Evolutionary conservation across 2,797 vertebrate species (phyloP).

Genomic region (Arrhamphus sclerolepis): DNA sequence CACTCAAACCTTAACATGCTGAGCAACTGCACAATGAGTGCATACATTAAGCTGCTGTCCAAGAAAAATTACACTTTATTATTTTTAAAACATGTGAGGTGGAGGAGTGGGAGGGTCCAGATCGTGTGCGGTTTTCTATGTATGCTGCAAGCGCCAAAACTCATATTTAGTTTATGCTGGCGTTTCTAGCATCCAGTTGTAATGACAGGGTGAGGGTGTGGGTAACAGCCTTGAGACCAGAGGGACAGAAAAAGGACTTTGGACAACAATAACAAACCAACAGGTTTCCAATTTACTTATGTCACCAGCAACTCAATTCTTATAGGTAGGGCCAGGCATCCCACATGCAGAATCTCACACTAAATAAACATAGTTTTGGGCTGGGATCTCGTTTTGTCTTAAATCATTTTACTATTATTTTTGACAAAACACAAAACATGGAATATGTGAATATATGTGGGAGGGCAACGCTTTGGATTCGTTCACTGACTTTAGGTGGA

Average conservation of each 20-base stretch:
- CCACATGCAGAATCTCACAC: conserved; percentile 37
- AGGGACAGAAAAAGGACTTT: conserved; percentile 71
- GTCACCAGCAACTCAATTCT: conserved; percentile 57
- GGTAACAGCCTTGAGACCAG: conserved; percentile 70
- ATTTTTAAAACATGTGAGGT: conserved; percentile 80
- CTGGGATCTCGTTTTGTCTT: conserved; percentile 33
- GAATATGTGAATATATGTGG: conserved; percentile 32
- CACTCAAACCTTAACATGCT: conserved; percentile 51
- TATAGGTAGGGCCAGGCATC: conserved; percentile 52
- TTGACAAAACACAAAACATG: conserved; percentile 36
- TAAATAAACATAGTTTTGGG: conserved; percentile 45
- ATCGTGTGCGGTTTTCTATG: conserved; percentile 66
- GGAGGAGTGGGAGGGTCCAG: conserved; percentile 73
- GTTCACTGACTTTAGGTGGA: conserved; percentile 39
- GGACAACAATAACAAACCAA: conserved; percentile 79
- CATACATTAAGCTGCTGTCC: conserved; percentile 49
- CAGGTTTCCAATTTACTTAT: conserved; percentile 67
- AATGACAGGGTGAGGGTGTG: conserved; percentile 83
- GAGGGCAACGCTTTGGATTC: conserved; percentile 18
- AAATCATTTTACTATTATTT: conserved; percentile 39
- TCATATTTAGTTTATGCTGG: conserved; percentile 83
- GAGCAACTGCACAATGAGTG: conserved; percentile 52
- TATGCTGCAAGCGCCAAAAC: conserved; percentile 73
- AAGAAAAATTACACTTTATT: conserved; percentile 82
- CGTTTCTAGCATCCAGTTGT: conserved; percentile 77